Base-by-base conservation (phyloP, 2,888 invertebrate genomes). In the Standfussiana lucernea region DNA sequence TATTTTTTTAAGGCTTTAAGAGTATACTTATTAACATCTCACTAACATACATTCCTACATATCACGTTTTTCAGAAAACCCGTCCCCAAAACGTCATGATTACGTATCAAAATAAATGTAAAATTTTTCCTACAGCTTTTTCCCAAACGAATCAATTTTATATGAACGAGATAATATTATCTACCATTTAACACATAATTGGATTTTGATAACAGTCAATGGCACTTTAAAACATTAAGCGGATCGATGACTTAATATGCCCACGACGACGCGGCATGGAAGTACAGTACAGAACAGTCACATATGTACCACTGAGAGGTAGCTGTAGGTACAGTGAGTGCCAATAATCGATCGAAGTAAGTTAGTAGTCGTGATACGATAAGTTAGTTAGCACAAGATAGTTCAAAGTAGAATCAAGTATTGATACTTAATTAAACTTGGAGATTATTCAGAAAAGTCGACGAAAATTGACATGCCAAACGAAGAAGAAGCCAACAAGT, bases 181-280 rank as follows among this genome's bases (percentile, higher is more conserved):
- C n/a, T n/a, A 56, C 37, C 45, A 77, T 79, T 79, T 71, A 72
- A 61, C 59, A 28, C 42, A 73, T 84, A 76, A 86, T 78, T 80
- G 72, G 73, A 73, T 61, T 79, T 81, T 72, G 80, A 82, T 82
- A 83, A 71, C 78, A 81, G 69, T 61, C 66, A 79, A 85, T 85
- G 72, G 74, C 78, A 72, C 50, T 79, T 75, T 32, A 32, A 56
- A 75, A 79, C 75, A 80, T 75, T 82, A 86, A 81, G 35, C 59
- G 35, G 75, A 84, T 87, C 85, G 85, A 88, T 87, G 78, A 80
- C 77, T 75, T 80, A 77, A 79, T 86, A 84, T 76, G 66, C 78
- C 75, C 76, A 5, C 47, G 66, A 77, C 37, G 73, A 78, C 47
- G 47, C 35, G 70, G 75, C 35, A 53, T 78, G 37, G 40, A 66